These are phyloP conservation scores for Sebastes cheni DNA, from an alignment of 2,797 vertebrate species.

Conservation along the genomic window DNA sequence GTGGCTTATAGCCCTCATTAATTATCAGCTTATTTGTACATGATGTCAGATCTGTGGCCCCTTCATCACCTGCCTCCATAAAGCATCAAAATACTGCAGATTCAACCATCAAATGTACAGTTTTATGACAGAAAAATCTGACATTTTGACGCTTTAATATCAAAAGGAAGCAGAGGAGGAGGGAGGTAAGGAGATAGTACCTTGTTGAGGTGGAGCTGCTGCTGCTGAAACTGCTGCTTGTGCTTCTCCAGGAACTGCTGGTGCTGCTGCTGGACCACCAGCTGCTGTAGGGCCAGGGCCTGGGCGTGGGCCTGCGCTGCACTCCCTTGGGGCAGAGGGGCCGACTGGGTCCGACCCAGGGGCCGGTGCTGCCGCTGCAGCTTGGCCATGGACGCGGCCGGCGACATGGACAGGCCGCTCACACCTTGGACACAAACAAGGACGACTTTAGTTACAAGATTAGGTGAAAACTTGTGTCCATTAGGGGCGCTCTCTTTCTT, in stretches of 20 bases:
- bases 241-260: slow-evolving; percentile 99
- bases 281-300: slow-evolving; percentile 90
- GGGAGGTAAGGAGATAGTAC: slow-evolving; percentile 28
- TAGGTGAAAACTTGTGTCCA: not conserved
- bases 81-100: not conserved
- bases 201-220: slow-evolving; percentile 95
- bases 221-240: slow-evolving; percentile 97
- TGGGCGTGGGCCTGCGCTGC: slow-evolving; percentile 85
- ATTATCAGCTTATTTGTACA: slow-evolving; percentile 38
- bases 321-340: slow-evolving; percentile 92
- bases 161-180: too few relatives aligned
- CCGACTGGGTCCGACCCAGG: slow-evolving; percentile 95
- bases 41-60: slow-evolving; percentile 31
- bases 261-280: slow-evolving; percentile 96
- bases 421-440: slow-evolving; percentile 78
- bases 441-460: not conserved
- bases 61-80: not conserved
- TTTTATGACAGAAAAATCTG: not conserved
- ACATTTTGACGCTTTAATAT: too few relatives aligned
- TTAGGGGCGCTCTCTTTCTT: slow-evolving; percentile 4
- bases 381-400: slow-evolving; percentile 91
- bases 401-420: slow-evolving; percentile 89
- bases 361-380: slow-evolving; percentile 94
- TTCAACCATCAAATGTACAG: not conserved
- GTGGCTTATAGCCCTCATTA: slow-evolving; percentile 30